A percentile compares a stretch with the other conserved stretches of the same genome.
Evolutionary conservation across 1,140 invertebrate species (phyloP).

Genomic region (Halesus radiatus): DNA sequence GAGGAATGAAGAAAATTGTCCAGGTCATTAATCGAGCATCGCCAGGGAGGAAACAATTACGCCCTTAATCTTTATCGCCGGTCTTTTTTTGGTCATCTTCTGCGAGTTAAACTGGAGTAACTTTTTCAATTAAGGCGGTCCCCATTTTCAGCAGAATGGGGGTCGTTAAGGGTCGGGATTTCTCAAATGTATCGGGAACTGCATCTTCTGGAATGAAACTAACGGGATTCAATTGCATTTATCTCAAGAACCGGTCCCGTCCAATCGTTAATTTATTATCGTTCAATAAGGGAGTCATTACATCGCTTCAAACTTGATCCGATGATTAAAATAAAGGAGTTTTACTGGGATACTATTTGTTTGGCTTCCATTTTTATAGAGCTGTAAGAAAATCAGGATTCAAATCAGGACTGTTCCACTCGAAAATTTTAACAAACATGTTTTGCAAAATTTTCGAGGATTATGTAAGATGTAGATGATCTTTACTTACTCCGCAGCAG

Average conservation of each 20-base stretch:
- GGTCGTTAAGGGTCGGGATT: constrained; percentile 47
- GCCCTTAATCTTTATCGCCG: constrained; percentile 18
- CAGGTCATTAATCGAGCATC: constrained; percentile 22
- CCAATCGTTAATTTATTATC: constrained; percentile 10
- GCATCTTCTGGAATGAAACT: constrained; percentile 29
- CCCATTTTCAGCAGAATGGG: constrained; percentile 32
- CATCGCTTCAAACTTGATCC: background rate
- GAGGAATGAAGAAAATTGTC: constrained; percentile 10
- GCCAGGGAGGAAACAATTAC: constrained; percentile 29
- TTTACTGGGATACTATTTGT: too few relatives aligned
- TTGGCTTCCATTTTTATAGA: too few relatives aligned
- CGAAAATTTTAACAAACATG: too few relatives aligned
- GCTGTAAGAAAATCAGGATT: too few relatives aligned
- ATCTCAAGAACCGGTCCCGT: background rate
- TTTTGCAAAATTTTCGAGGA: too few relatives aligned
- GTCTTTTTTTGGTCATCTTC: constrained; percentile 30
- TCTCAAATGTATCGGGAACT: constrained; percentile 53
- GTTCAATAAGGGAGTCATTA: background rate
- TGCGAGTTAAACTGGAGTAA: constrained; percentile 40
- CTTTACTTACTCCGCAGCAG: too few relatives aligned
- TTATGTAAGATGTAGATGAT: too few relatives aligned
- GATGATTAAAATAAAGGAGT: too few relatives aligned
- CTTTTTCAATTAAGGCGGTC: constrained; percentile 52
- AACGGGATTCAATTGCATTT: constrained; percentile 28
- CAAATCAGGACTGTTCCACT: too few relatives aligned